Evolutionary conservation across 2,113 vertebrate genomes (phyloP).

Genomic region (Irena cyanogastra): DNA sequence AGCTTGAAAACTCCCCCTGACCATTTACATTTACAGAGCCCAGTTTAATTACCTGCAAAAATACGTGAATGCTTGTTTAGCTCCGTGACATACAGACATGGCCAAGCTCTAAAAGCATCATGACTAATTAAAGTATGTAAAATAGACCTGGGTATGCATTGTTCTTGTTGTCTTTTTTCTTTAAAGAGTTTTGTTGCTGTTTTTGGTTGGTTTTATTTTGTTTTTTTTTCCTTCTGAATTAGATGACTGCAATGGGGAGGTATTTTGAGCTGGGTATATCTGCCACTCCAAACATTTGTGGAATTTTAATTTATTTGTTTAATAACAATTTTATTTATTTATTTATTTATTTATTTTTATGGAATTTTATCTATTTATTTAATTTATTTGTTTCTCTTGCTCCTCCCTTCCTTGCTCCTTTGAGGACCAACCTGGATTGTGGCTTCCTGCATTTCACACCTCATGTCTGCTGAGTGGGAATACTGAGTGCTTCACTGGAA

Average conservation of each 20-base stretch:
- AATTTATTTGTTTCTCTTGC: not conserved
- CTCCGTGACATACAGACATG: not conserved
- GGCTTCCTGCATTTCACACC: not conserved
- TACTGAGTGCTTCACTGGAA: accelerated
- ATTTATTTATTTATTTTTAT: no score
- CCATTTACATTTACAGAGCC: not conserved
- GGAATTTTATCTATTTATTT: no score
- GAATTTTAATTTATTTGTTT: not conserved
- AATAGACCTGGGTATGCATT: not conserved
- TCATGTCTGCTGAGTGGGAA: not conserved
- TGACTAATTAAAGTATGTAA: not conserved
- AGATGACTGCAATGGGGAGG: not conserved
- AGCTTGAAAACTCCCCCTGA: not conserved
- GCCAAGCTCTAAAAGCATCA: not conserved
- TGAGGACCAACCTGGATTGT: not conserved
- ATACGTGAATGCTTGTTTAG: not conserved
- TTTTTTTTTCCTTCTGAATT: not conserved
- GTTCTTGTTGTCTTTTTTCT: not conserved
- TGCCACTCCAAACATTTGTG: not conserved
- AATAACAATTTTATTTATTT: no score
- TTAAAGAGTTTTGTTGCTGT: not conserved
- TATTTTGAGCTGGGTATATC: not conserved
- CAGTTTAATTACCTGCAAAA: not conserved
- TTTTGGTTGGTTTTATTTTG: not conserved
- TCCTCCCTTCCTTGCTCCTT: not conserved